Evolutionary conservation across 23 tunicate genomes (phyloP), one percentile per base, ranked within the genome.

Genomic region (Clavelina lepadiformis): DNA sequence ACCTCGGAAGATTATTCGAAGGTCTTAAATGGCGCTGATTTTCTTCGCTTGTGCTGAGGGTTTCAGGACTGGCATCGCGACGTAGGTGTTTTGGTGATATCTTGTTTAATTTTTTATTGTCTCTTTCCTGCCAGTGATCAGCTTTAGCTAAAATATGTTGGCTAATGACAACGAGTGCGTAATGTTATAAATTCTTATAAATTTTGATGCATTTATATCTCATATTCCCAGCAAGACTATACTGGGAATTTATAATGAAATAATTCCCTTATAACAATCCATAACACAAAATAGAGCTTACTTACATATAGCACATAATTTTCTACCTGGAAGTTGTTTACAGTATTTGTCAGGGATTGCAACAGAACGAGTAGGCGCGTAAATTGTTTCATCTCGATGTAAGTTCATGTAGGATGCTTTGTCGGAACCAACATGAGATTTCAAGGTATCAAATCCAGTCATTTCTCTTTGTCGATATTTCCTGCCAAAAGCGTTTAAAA

Each of bases 51-150:
- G n/a, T n/a, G n/a, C n/a, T n/a, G n/a, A n/a, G n/a, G n/a, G n/a
- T n/a, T n/a, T n/a, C n/a, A n/a, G n/a, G n/a, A n/a, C n/a, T n/a
- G n/a, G n/a, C n/a, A n/a, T n/a, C n/a, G n/a, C n/a, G n/a, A n/a
- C n/a, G n/a, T n/a, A n/a, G n/a, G n/a, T 81, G 88, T n/a, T 78
- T 53, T 5, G 72, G 30, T 3, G 88, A 72, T 32, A 73, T 50
- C 26, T 77, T 76, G 56, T 72, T 63, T 27, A 76, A 55, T 47
- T 64, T 56, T 27, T 35, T 26, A 46, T 73, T 61, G 46, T 81
- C 88, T 22, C 88, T 36, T 7, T 81, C 88, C 56, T 81, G 88
- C 88, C 88, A 81, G 33, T 81, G 88, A 38, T 25, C 67, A 27
- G 38, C 33, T 25, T 59, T 41, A 57, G 30, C 59, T 67, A 20